Conservation (phyloP, 1,140 invertebrate species). For the Apis mellifera region Amel_HAv3.1 CM009944.2:2281001-2281500, state of each 20-base stretch:
- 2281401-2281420: no score
- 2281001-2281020: constrained; percentile 11
- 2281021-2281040: background rate
- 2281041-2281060: background rate
- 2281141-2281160: background rate
- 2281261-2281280: no score
- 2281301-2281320: no score
- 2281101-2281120: constrained; percentile 21
- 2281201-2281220: background rate
- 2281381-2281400: no score
- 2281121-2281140: no score
- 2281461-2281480: background rate
- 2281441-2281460: constrained; percentile 28
- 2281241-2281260: no score
- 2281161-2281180: background rate
- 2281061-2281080: background rate
- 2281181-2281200: background rate
- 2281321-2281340: no score
- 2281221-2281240: background rate
- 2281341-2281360: no score
- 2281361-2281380: no score
- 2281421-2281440: constrained; percentile 48
- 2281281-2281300: no score
- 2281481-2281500: background rate
- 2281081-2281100: background rate